Base-by-base conservation (phyloP, 1,140 invertebrate species). In the Lasaia peninsularis region DNA sequence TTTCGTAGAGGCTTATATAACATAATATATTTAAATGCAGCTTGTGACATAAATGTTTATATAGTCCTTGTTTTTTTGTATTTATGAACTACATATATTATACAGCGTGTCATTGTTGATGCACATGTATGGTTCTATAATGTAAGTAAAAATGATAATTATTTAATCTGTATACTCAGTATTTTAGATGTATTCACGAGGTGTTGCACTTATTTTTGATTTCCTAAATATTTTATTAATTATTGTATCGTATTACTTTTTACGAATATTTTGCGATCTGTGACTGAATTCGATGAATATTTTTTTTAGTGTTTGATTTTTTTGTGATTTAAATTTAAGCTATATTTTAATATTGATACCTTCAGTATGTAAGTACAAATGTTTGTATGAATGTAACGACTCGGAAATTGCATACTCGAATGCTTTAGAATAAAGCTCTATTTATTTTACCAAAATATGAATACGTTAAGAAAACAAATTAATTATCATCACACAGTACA, bases 121-220 rank as follows among this genome's bases (percentile, higher is more conserved):
- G 9, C 16, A 14, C 14, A 18, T 37, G 12, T 37, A 14, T 37
- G 35, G 12, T 14, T 37, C 12, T 37, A 14, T 37, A 37, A 35
- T 18, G 14, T 40, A 40, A 16, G 14, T 40, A 16, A 18, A 9
- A 40, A 8, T 40, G 37, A 40, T 40, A 40, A 9, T 40, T 40
- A 40, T 40, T 40, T 40, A 16, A 16, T 16, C 37, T 16, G 16
- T 40, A 40, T 40, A 40, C 37, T 40, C 37, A 40, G 37, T 40
- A 40, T 40, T 40, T 18, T 40, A 40, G 37, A 12, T 16, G 12
- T 12, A 40, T 8, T 14, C 7, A 14, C 14, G 35, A 40, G 12
- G 14, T 40, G 35, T 40, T 16, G 35, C 9, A 9, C 37, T 44
- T 10, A 10, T 7, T 44, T 44, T 18, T 18, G 0, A 16, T 37